phyloP scores from a whole-genome alignment of 1,140 invertebrate genomes.

The Euschistus heros region DNA sequence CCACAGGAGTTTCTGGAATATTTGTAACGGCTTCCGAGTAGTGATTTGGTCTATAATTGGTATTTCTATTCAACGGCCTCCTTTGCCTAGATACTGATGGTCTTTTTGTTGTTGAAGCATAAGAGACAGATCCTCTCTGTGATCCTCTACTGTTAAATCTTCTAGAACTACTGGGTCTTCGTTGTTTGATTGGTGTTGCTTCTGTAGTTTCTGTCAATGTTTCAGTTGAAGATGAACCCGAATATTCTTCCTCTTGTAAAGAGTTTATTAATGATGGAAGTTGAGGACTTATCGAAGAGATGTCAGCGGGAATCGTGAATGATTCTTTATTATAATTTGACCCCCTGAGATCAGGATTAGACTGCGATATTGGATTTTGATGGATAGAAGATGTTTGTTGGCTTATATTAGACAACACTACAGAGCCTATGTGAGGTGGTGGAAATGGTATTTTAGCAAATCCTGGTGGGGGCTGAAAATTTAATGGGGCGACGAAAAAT shows the following conservation, averaged over 20 bases:
- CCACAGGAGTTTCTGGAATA: background rate
- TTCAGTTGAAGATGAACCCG: slow-evolving; percentile 17
- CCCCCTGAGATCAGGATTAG: background rate
- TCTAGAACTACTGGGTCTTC: slow-evolving; percentile 17
- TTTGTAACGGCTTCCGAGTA: background rate
- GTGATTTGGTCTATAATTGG: background rate
- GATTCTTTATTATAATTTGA: slow-evolving; percentile 13
- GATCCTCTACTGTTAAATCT: slow-evolving; percentile 22
- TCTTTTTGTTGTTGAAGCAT: slow-evolving; percentile 12
- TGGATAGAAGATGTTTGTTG: slow-evolving; percentile 23
- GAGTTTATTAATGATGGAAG: slow-evolving; percentile 28
- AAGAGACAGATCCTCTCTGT: slow-evolving; percentile 12
- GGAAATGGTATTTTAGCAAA: slow-evolving; percentile 75
- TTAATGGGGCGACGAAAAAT: slow-evolving; percentile 73
- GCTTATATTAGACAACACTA: slow-evolving; percentile 45
- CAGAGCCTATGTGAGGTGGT: slow-evolving; percentile 71
- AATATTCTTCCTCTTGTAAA: slow-evolving; percentile 27
- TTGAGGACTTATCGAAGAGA: slow-evolving; percentile 27
- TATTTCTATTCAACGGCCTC: background rate
- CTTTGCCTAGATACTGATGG: slow-evolving; percentile 2
- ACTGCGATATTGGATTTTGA: slow-evolving; percentile 4
- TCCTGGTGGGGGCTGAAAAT: slow-evolving; percentile 64
- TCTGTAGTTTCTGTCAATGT: slow-evolving; percentile 19
- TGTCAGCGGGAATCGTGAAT: slow-evolving; percentile 26
- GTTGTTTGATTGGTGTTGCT: background rate